Conservation (phyloP, 2,113 vertebrate species). For the Leucopsar rothschildi region DNA sequence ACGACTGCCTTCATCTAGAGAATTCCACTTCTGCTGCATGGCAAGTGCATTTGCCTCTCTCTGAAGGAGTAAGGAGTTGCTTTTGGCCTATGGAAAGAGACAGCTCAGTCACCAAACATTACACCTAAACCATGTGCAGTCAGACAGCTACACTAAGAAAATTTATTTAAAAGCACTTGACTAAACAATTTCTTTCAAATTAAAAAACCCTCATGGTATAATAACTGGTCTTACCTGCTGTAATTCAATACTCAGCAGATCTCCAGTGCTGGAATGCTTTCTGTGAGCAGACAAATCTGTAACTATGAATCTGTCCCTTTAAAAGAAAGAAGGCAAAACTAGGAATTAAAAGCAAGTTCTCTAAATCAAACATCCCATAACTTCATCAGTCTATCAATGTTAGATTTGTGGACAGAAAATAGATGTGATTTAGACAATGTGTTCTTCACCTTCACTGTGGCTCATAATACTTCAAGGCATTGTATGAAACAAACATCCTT, state of each 20-base stretch:
- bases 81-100: conserved; percentile 71
- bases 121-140: neutral
- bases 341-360: neutral
- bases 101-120: neutral
- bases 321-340: conserved; percentile 39
- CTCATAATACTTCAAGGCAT: neutral
- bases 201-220: neutral
- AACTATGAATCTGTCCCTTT: conserved; percentile 79
- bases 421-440: neutral
- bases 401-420: neutral
- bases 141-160: neutral
- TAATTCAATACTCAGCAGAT: conserved; percentile 81
- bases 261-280: conserved; percentile 82
- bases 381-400: neutral
- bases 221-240: conserved; percentile 70
- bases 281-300: conserved; percentile 79
- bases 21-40: conserved; percentile 80
- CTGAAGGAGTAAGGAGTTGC: conserved; percentile 78
- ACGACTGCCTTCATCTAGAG: conserved; percentile 75
- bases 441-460: neutral
- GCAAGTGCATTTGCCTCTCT: conserved; percentile 78
- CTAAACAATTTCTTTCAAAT: neutral
- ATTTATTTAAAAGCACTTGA: neutral
- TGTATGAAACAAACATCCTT: neutral
- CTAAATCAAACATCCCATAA: neutral